Evolutionary conservation across 2,888 invertebrate genomes (phyloP).

Genomic region (Eupithecia inturbata): DNA sequence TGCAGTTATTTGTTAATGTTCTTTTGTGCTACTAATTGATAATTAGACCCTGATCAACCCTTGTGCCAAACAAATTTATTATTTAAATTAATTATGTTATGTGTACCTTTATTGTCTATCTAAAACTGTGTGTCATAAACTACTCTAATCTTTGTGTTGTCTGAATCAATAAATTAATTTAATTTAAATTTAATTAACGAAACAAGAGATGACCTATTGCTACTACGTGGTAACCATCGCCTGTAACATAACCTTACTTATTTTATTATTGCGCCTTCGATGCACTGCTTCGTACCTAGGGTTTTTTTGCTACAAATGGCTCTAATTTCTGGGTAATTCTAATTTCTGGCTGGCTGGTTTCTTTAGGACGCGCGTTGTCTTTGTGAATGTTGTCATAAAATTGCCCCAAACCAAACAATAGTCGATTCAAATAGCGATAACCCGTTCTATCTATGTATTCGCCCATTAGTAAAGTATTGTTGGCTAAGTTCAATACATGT

Average conservation of each 20-base stretch:
- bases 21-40: not conserved
- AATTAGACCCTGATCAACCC: no score
- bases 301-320: not conserved
- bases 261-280: not conserved
- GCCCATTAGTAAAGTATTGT: not conserved
- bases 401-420: not conserved
- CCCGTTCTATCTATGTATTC: not conserved
- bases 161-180: no score
- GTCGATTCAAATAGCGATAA: not conserved
- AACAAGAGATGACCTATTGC: not conserved
- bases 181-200: no score
- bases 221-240: no score
- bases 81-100: no score
- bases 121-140: no score
- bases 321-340: not conserved
- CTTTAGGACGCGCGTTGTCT: no score
- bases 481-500: not conserved
- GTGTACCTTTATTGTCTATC: no score
- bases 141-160: no score
- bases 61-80: no score
- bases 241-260: not conserved
- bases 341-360: no score
- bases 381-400: not conserved
- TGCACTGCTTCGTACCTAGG: not conserved
- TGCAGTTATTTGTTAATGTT: not conserved